Evolutionary conservation across 1,140 invertebrate genomes (phyloP).

Genomic region (Proctacanthus coquilletti): DNA sequence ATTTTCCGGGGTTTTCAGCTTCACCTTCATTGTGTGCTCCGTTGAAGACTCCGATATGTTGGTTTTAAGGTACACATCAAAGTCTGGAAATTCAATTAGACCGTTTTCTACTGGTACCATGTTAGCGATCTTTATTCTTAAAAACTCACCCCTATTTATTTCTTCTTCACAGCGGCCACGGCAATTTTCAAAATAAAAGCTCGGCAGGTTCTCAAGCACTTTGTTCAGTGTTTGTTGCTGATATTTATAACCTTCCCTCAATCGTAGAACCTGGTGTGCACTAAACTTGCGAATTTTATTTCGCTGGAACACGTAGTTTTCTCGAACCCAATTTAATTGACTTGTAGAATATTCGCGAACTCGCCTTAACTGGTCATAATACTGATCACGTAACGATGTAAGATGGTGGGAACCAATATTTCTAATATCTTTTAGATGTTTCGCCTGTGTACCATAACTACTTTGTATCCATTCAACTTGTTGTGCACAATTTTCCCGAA

Average conservation of each 20-base stretch:
- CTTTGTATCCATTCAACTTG: constrained; percentile 88
- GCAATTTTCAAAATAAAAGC: constrained; percentile 83
- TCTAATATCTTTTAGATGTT: constrained; percentile 72
- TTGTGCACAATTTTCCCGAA: constrained; percentile 81
- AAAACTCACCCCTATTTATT: constrained; percentile 35
- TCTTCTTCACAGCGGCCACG: constrained; percentile 63
- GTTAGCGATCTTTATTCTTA: too few relatives aligned
- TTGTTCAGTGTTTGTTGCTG: constrained; percentile 90
- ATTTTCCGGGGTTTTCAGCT: constrained; percentile 1
- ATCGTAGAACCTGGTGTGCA: constrained; percentile 70
- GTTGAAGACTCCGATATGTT: constrained; percentile 38
- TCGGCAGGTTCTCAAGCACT: constrained; percentile 85
- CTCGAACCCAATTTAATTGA: constrained; percentile 82
- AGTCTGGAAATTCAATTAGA: constrained; percentile 18
- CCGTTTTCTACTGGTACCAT: too few relatives aligned
- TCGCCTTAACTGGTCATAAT: constrained; percentile 74
- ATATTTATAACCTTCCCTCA: constrained; percentile 87
- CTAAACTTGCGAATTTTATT: constrained; percentile 90
- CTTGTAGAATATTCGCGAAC: constrained; percentile 79
- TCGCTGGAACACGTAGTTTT: constrained; percentile 89
- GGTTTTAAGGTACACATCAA: constrained; percentile 43
- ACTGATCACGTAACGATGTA: constrained; percentile 73
- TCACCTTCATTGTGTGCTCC: constrained; percentile 12
- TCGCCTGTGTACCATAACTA: constrained; percentile 75
- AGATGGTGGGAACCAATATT: constrained; percentile 81